Base-by-base conservation (phyloP, 2,888 invertebrate species). In the Leistus spinibarbis region DNA sequence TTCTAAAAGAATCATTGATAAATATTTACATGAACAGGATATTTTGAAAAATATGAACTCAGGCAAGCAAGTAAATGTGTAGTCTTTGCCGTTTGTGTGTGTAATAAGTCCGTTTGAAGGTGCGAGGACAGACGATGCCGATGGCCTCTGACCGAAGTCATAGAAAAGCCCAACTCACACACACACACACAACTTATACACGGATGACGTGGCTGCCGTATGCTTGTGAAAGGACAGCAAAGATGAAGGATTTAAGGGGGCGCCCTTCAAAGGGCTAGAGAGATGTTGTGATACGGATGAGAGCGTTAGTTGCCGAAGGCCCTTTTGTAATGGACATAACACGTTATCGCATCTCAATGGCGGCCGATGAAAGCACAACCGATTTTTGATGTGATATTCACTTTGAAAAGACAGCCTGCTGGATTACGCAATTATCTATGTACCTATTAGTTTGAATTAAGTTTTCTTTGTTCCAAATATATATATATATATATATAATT, bases 311-410 rank as follows among this genome's bases (percentile, higher is more conserved):
- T 16, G 19, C 16, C n/a, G 10, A 19, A 60, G 60, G 60, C 60
- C 19, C 60, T 22, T 60, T 60, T 60, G 60, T 60, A 20, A 4
- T 57, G 57, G 20, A 16, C 57, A 57, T 57, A 19, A 16, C 17
- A 57, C 57, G 60, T 60, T 20, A 60, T 60, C 60, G 60, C 3
- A 60, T 60, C 20, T 60, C 60, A 40, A 40, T 40, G 40, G 40
- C 40, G 40, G 13, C 3, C 60, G 19, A 17, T 60, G 60, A 60
- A 60, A 60, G 60, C 19, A 22, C 40, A 40, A n/a, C n/a, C n/a
- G 40, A 40, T 40, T 40, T 40, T 40, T 40, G 40, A 40, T 40
- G 40, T 13, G 5, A n/a, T n/a, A n/a, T n/a, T n/a, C n/a, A n/a
- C n/a, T n/a, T n/a, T n/a, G n/a, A n/a, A 40, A 40, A 40, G 40